phyloP scores from a whole-genome alignment of 1,140 invertebrate genomes.

The Bathynomus jamesi region DNA sequence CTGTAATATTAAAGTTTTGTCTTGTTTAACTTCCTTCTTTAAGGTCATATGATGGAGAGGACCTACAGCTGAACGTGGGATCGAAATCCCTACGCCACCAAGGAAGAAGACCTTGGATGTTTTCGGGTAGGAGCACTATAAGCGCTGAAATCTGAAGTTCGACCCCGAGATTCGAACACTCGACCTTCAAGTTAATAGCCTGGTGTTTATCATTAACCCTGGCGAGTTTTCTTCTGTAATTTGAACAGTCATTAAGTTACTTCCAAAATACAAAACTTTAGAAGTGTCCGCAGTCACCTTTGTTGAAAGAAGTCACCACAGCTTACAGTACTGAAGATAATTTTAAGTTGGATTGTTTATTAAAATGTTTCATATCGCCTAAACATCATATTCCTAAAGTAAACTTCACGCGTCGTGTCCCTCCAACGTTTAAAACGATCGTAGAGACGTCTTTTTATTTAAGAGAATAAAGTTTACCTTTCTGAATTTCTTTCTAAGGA shows the following conservation, averaged over 20 bases:
- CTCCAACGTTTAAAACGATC: background rate
- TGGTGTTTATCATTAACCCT: too few relatives aligned
- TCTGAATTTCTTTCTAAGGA: background rate
- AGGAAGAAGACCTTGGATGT: too few relatives aligned
- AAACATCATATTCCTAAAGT: too few relatives aligned
- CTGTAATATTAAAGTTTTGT: background rate
- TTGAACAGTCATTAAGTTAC: too few relatives aligned
- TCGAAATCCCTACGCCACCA: background rate
- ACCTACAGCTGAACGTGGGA: background rate
- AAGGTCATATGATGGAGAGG: background rate
- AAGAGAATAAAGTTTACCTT: background rate
- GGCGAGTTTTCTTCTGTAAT: too few relatives aligned
- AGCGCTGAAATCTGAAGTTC: background rate
- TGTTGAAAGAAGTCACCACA: background rate
- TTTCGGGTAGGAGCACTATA: too few relatives aligned
- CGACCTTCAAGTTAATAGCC: too few relatives aligned
- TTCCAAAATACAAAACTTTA: too few relatives aligned
- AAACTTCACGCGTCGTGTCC: too few relatives aligned
- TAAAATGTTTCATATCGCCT: background rate
- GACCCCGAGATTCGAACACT: too few relatives aligned
- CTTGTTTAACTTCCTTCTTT: background rate
- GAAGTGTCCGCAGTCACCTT: too few relatives aligned
- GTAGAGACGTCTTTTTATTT: background rate
- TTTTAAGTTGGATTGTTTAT: background rate
- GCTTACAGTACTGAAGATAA: background rate